Percentiles rank a stretch among this genome's conserved stretches.
phyloP scores from a whole-genome alignment of 1,140 invertebrate genomes.

The Periplaneta americana region DNA sequence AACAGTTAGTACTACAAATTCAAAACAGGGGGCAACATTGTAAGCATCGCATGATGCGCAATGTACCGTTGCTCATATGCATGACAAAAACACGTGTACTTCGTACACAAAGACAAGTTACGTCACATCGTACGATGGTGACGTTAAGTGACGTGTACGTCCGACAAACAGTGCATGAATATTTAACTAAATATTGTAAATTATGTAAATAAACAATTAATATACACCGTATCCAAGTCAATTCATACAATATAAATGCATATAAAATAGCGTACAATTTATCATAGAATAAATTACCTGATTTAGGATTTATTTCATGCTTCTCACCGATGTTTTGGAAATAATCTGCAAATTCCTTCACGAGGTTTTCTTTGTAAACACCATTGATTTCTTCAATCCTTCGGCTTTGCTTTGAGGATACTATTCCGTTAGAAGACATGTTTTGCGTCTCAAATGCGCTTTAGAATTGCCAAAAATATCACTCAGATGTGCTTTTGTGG shows the following conservation, averaged over 20 bases:
- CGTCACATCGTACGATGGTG: neutral
- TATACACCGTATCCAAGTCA: neutral
- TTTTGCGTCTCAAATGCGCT: too few relatives aligned
- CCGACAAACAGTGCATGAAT: neutral
- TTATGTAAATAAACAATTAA: neutral
- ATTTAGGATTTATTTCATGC: neutral
- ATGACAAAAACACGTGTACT: too few relatives aligned
- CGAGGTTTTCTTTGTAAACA: neutral
- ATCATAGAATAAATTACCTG: neutral
- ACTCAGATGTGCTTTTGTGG: too few relatives aligned
- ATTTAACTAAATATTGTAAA: neutral
- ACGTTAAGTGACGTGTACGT: neutral
- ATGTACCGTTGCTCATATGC: neutral
- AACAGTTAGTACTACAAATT: neutral
- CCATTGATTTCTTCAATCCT: neutral
- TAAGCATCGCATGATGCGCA: too few relatives aligned
- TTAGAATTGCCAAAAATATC: too few relatives aligned
- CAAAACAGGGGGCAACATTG: neutral
- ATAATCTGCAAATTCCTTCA: neutral
- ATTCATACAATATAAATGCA: neutral
- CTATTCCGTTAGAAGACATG: too few relatives aligned
- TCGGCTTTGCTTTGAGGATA: too few relatives aligned
- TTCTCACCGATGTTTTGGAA: neutral
- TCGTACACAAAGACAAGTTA: neutral
- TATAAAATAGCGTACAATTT: neutral